Evolutionary conservation across 2,888 invertebrate genomes (phyloP), one percentile per base, ranked within the genome.

Genomic region (Dioctria rufipes): DNA sequence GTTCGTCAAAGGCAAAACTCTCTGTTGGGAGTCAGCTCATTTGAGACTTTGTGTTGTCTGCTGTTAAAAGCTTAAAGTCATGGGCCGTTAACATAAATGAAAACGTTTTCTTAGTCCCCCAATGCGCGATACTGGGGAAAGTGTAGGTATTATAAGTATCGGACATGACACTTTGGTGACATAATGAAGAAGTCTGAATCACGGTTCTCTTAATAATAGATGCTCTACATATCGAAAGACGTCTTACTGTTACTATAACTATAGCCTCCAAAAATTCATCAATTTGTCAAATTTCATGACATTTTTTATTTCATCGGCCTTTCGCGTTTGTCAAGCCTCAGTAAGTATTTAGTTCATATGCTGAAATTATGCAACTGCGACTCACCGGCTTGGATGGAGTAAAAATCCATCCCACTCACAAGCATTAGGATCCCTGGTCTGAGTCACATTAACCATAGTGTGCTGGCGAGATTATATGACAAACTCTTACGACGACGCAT

Each of bases 201-300:
- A 25, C 25, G 8, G 11, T 6, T n/a, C 54, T n/a, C 54, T 8
- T 4, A 54, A 54, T 54, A 11, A 25, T 25, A 25, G 25, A 54
- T 54, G n/a, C 54, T 54, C 54, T n/a, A n/a, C 25, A 25, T 25
- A 25, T 25, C 25, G 54, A 54, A 8, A 54, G n/a, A 11, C 54
- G 54, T 54, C 11, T 11, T 11, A 54, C 6, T 2, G 25, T 25
- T 25, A 25, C 25, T 25, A 25, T 25, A 25, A 25, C 25, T 25
- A 25, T 25, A 25, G 25, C 25, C 25, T 11, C 54, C 0, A 6
- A 11, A n/a, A 54, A 54, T 11, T 54, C 11, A 11, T 54, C 54
- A 54, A 54, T 54, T 54, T 54, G 54, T 54, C 54, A 54, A 54
- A 54, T 54, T 54, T 54, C 2, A n/a, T 54, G 54, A 54, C 54